Percentiles rank a stretch among this genome's conserved stretches.
These are phyloP conservation scores for Thalpophila matura DNA, from an alignment of 2,888 invertebrate genomes.

Conservation along the genomic window DNA sequence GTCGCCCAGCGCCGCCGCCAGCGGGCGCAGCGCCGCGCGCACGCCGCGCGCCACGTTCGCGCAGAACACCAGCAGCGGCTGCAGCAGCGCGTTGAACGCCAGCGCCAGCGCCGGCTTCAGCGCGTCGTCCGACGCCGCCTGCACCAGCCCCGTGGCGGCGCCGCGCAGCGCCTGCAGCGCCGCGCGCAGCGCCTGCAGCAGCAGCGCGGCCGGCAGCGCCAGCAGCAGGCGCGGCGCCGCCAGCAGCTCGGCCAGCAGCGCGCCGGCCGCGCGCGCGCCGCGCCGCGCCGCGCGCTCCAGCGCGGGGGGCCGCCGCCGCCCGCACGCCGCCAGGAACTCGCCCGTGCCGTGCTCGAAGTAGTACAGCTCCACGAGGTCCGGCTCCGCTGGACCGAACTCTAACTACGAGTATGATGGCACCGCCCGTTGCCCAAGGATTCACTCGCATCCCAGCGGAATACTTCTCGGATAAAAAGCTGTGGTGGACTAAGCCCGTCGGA, in stretches of 20 bases:
- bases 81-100: conserved; percentile 92
- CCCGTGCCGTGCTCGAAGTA: conserved; percentile 73
- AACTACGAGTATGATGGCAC: no score
- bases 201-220: conserved; percentile 89
- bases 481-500: no score
- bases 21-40: conserved; percentile 89
- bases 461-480: no score
- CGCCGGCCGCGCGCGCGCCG: conserved; percentile 90
- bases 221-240: conserved; percentile 88
- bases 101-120: conserved; percentile 93
- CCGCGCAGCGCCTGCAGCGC: conserved; percentile 67
- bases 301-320: conserved; percentile 48
- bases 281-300: conserved; percentile 63
- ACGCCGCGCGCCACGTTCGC: conserved; percentile 92
- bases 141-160: conserved; percentile 66
- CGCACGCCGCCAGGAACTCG: conserved; percentile 65
- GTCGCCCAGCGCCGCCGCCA: conserved; percentile 66
- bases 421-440: no score
- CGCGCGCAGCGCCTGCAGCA: conserved; percentile 80
- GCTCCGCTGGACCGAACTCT: conserved; percentile 55
- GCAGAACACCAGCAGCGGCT: conserved; percentile 92
- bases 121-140: conserved; percentile 90
- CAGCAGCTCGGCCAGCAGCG: conserved; percentile 90
- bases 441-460: no score
- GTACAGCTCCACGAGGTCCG: conserved; percentile 79